Evolutionary conservation across 2,888 invertebrate species (phyloP), one percentile per base, ranked within the genome.

Genomic region (Pristionchus maxplancki): DNA sequence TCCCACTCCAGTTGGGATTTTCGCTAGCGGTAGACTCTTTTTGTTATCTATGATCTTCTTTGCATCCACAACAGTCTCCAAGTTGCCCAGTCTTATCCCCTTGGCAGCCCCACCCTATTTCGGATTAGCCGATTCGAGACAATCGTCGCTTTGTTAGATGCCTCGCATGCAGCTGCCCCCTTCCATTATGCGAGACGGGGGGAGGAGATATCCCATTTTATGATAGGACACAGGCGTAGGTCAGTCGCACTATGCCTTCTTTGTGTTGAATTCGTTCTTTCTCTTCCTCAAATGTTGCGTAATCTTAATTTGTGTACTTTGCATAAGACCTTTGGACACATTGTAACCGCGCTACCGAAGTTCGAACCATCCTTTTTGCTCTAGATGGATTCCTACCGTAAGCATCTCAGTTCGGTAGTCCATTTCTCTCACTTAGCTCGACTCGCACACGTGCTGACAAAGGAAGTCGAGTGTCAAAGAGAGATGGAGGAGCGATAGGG

Each of bases 81-180:
- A 50, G 50, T 50, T 50, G 0, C 67, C 67, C 67, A 6, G 31
- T 34, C 67, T 34, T 67, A 13, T 31, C 4, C 3, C 64, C 71
- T 71, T 74, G 31, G 34, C 6, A 67, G 50, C 11, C 17, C 31
- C 31, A 37, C 78, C 44, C 78, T 78, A 28, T 44, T 40, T 74
- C 8, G 78, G 78, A 78, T 78, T 78, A 78, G 78, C 78, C n/a
- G 44, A 48, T 48, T 28, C 24, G 78, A 78, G 78, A 78, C 78
- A 78, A 78, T 78, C 78, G 78, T 8, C 48, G 78, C 78, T 78
- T 78, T 78, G 78, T 78, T 78, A 78, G 78, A 15, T 28, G 28
- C 3, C 0, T 5, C 34, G 44, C 44, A 24, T 78, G 78, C 78
- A 78, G 78, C 78, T 78, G 78, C 71, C 71, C 37, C 74, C 40